These are phyloP conservation scores for Choristoneura fumiferana DNA, from an alignment of 1,140 invertebrate genomes.

Conservation along the genomic window DNA sequence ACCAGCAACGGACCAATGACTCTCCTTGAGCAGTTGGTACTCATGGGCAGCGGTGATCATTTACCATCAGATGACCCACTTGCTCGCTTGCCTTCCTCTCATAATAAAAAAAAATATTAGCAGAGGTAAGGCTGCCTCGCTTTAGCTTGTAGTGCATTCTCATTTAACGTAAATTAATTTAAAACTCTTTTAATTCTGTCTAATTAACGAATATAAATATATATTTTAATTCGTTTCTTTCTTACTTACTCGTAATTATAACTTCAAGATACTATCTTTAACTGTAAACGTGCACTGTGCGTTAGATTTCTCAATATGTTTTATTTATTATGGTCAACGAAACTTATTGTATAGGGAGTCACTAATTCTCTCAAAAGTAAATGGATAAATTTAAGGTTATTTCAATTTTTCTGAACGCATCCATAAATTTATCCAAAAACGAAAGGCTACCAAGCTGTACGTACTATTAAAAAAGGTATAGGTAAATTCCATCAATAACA, in stretches of 20 bases:
- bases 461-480: constrained; percentile 8
- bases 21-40: no score
- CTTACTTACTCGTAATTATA: neutral
- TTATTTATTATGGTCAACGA: neutral
- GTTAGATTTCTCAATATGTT: constrained; percentile 46
- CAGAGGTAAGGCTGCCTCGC: no score
- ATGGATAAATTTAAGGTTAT: no score
- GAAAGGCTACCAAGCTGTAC: constrained; percentile 28
- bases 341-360: no score
- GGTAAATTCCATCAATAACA: neutral
- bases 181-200: neutral
- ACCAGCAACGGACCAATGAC: no score
- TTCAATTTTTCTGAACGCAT: no score
- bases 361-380: no score
- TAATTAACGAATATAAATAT: neutral
- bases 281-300: constrained; percentile 30
- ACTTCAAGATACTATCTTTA: neutral
- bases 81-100: no score
- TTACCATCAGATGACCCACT: no score
- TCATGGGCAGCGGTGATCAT: no score
- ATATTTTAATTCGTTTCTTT: neutral
- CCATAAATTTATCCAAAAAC: constrained; percentile 2
- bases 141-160: no score
- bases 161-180: neutral
- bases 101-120: no score